phyloP scores from a whole-genome alignment of 2,888 invertebrate species.

The Tachina grossa region DNA sequence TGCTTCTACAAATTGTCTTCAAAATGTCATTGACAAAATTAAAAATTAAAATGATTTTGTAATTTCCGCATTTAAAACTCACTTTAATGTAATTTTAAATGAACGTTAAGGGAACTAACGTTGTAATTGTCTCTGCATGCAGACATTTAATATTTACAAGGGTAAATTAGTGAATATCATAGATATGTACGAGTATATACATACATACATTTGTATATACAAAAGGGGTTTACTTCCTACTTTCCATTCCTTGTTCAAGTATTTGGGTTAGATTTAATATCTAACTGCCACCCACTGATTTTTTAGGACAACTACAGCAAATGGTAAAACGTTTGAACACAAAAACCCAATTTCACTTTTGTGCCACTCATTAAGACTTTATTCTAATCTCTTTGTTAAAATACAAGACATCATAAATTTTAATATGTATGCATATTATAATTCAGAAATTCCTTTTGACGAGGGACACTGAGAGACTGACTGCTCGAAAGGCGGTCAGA shows the following conservation, averaged over 20 bases:
- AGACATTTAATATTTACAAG: background rate
- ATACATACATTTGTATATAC: background rate
- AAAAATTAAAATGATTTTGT: slow-evolving; percentile 56
- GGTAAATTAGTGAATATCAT: background rate
- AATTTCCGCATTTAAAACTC: slow-evolving; percentile 63
- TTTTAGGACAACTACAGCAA: background rate
- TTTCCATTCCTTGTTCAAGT: background rate
- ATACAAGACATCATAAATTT: slow-evolving; percentile 7
- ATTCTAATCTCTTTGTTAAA: slow-evolving; percentile 1
- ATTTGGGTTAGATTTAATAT: background rate
- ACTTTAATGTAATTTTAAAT: slow-evolving; percentile 39
- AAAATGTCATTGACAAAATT: slow-evolving; percentile 52
- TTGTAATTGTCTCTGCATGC: background rate
- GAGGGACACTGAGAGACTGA: background rate
- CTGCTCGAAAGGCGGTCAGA: background rate
- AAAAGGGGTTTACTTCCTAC: background rate
- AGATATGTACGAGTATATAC: background rate
- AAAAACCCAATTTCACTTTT: slow-evolving; percentile 6
- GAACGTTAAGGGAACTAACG: background rate
- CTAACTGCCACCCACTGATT: background rate
- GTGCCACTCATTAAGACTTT: slow-evolving; percentile 2
- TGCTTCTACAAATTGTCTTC: slow-evolving; percentile 45
- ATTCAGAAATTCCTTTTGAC: background rate
- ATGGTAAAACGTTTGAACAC: background rate
- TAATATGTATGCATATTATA: background rate